Evolutionary conservation across 2,797 vertebrate genomes (phyloP), one percentile per base, ranked within the genome.

Genomic region (Benthosema pterotum): DNA sequence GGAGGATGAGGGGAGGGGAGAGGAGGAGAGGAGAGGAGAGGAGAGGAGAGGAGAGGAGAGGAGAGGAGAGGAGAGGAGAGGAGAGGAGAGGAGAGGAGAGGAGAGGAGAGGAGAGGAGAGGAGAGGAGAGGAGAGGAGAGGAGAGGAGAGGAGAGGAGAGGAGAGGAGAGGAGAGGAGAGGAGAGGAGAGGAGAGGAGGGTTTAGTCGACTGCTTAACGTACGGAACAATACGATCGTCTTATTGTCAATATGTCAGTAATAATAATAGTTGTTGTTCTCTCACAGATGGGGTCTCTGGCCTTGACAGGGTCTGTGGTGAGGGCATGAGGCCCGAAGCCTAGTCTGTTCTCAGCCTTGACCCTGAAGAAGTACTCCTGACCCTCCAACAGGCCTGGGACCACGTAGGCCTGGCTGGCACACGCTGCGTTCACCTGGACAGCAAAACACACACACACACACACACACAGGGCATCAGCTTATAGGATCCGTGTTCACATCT

Each of bases 201-300:
- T 32, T 32, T 32, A 32, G 28, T 32, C 8, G 28, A 7, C 7
- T 32, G 28, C 5, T 32, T 7, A 7, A 32, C 8, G 28, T 32
- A 32, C 8, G 8, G 28, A 32, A 32, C 1, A 1, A 28, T 28
- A 1, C 4, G 4, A 5, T 5, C 6, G 28, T 8, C 7, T 32
- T 32, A n/a, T n/a, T n/a, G n/a, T 32, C 7, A 32, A 32, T 32
- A 32, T 8, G 7, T 38, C 32, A 38, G 32, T 38, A 38, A 38
- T 38, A 38, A 38, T 38, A 38, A n/a, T n/a, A n/a, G n/a, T n/a
- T 38, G 2, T 38, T 38, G 32, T 38, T 38, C 6, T 38, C 97
- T 95, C 91, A 99, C 98, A 95, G 74, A 99, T 96, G 55, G 98
- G 97, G 88, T 99, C 97, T 78, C 94, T 94, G 67, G 98, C 97